A percentile compares a stretch with the other conserved stretches of the same genome.
Conservation (phyloP, 1,140 invertebrate species). For the Drosophila watanabei region DNA sequence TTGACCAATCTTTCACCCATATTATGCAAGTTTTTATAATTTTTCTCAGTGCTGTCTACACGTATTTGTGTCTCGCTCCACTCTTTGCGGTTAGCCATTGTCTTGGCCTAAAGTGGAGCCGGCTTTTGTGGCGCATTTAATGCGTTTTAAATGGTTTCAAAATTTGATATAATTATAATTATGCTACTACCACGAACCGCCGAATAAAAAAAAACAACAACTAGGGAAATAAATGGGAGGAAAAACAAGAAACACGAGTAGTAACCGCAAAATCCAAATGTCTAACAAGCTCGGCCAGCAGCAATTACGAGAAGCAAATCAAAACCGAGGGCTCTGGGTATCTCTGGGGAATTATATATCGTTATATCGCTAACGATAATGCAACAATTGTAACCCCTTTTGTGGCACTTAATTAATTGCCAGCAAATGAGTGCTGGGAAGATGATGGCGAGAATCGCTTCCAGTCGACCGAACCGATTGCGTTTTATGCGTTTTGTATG, state of each 20-base stretch:
- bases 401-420: slow-evolving; percentile 68
- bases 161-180: slow-evolving; percentile 85
- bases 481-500: slow-evolving; percentile 80
- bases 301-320: slow-evolving; percentile 39
- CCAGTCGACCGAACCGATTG: slow-evolving; percentile 65
- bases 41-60: neutral
- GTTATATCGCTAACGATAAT: slow-evolving; percentile 58
- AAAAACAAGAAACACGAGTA: slow-evolving; percentile 53
- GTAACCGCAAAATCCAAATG: slow-evolving; percentile 58
- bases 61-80: slow-evolving; percentile 19
- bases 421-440: slow-evolving; percentile 48
- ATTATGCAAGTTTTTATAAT: neutral
- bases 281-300: slow-evolving; percentile 45
- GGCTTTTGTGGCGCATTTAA: slow-evolving; percentile 71
- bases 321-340: slow-evolving; percentile 23
- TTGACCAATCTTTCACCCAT: too few species aligned
- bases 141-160: slow-evolving; percentile 84
- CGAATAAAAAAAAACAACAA: slow-evolving; percentile 41
- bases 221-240: slow-evolving; percentile 59
- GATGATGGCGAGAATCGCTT: slow-evolving; percentile 32
- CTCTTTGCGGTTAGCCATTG: slow-evolving; percentile 42
- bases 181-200: slow-evolving; percentile 58
- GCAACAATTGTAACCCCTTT: slow-evolving; percentile 72
- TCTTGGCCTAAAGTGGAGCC: slow-evolving; percentile 42
- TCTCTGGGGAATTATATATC: slow-evolving; percentile 11